Conservation (phyloP, 2,888 invertebrate species). For the Eurois occulta region DNA sequence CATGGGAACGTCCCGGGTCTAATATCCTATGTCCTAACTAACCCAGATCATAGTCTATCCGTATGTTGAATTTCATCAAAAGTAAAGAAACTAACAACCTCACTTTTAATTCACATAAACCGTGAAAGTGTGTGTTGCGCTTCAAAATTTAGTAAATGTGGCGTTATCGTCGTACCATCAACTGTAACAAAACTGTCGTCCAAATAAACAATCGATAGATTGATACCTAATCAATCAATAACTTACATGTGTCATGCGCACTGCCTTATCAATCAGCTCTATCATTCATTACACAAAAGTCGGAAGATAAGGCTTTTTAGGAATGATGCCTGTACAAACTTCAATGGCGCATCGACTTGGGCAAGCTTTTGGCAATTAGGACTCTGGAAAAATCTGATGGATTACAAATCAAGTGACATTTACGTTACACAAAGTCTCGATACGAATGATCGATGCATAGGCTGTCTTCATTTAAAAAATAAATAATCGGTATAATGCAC, state of each 20-base stretch:
- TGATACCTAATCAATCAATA: slow-evolving; percentile 27
- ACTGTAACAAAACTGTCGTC: neutral
- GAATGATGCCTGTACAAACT: neutral
- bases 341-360: neutral
- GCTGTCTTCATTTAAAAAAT: too few species aligned
- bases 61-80: neutral
- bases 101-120: neutral
- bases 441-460: too few species aligned
- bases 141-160: neutral
- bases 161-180: neutral
- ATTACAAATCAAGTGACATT: neutral
- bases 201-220: slow-evolving; percentile 3
- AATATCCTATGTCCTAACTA: neutral
- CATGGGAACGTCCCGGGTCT: neutral
- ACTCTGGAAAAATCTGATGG: neutral
- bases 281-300: slow-evolving; percentile 6
- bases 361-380: neutral
- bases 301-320: slow-evolving; percentile 7
- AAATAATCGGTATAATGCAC: too few species aligned
- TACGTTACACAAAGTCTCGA: too few species aligned
- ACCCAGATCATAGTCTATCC: neutral
- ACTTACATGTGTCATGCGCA: neutral
- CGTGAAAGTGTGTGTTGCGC: neutral
- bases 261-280: slow-evolving; percentile 1
- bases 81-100: neutral